Evolutionary conservation across 1,140 invertebrate species (phyloP).

Genomic region (Chlorops oryzae): DNA sequence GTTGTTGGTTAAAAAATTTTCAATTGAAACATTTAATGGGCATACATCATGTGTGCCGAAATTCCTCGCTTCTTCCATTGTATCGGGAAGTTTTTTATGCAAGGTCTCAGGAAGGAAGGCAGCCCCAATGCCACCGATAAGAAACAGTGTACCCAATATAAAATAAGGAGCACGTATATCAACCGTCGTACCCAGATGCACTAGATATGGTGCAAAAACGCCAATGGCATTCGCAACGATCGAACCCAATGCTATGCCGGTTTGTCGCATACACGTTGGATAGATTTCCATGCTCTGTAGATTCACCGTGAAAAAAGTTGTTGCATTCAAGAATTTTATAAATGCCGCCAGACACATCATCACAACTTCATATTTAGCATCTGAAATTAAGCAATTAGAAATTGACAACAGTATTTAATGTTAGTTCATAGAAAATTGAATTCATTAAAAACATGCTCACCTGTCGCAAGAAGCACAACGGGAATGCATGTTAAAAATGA

Average conservation of each 20-base stretch:
- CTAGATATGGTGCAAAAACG: constrained; percentile 65
- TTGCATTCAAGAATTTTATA: constrained; percentile 57
- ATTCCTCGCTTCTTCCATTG: constrained; percentile 61
- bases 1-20: background rate
- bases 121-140: constrained; percentile 53
- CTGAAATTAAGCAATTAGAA: too few species aligned
- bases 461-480: constrained; percentile 42
- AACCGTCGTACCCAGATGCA: constrained; percentile 54
- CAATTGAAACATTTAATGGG: background rate
- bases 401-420: too few species aligned
- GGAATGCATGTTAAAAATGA: constrained; percentile 49
- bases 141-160: constrained; percentile 52
- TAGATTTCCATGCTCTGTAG: constrained; percentile 61
- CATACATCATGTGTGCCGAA: constrained; percentile 58
- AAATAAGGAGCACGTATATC: constrained; percentile 53
- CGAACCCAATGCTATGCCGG: constrained; percentile 58
- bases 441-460: constrained; percentile 25
- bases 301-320: constrained; percentile 60
- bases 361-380: constrained; percentile 41
- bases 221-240: constrained; percentile 54
- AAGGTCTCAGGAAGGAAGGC: constrained; percentile 66
- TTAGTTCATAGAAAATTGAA: too few species aligned
- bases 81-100: constrained; percentile 63
- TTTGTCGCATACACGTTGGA: constrained; percentile 61
- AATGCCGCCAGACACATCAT: constrained; percentile 51